phyloP scores from a whole-genome alignment of 2,888 invertebrate species.

The Pachliopta kotzebuea region DNA sequence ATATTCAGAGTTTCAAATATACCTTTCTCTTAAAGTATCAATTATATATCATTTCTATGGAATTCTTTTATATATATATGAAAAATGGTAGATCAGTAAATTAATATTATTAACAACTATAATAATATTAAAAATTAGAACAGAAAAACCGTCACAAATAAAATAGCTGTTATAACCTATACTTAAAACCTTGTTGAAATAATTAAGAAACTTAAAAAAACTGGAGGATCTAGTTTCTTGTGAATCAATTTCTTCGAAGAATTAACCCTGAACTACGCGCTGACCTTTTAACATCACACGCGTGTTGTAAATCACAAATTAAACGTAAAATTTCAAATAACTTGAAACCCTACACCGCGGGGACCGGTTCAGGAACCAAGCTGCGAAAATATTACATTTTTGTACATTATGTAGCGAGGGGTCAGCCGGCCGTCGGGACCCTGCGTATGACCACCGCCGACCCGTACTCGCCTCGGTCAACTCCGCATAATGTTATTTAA shows the following conservation, averaged over 20 bases:
- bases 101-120: too few species aligned
- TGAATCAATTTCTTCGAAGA: constrained; percentile 3
- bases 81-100: too few species aligned
- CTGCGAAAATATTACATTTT: constrained; percentile 73
- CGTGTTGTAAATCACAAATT: constrained; percentile 73
- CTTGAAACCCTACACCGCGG: constrained; percentile 40
- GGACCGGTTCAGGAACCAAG: constrained; percentile 65
- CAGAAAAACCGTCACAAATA: too few species aligned
- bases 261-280: constrained; percentile 49
- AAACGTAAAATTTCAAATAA: constrained; percentile 76
- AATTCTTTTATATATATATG: too few species aligned
- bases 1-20: too few species aligned
- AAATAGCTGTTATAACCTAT: too few species aligned
- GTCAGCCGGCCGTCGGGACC: constrained; percentile 60
- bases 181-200: not conserved
- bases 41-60: too few species aligned
- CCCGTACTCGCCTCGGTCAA: constrained; percentile 71
- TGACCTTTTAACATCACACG: constrained; percentile 67
- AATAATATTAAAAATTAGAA: too few species aligned
- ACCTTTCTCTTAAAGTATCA: too few species aligned
- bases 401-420: constrained; percentile 71
- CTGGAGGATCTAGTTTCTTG: not conserved
- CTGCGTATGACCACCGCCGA: constrained; percentile 66
- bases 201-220: not conserved
- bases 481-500: constrained; percentile 69